Conservation (phyloP, 1,140 invertebrate species). For the Drosophila kurseongensis region DNA sequence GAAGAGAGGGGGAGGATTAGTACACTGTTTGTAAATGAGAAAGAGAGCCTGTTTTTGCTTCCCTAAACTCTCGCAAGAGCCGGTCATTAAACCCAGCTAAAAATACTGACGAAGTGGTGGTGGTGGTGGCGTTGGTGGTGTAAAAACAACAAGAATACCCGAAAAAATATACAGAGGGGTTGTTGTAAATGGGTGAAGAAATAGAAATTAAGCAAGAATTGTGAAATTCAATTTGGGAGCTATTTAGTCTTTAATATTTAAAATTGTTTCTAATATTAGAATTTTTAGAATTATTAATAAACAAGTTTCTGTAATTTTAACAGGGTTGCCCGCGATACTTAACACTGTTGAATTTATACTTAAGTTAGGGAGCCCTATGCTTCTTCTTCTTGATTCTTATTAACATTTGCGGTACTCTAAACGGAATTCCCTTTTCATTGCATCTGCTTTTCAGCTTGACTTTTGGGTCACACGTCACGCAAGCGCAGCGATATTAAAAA, state of each 20-base stretch:
- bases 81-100: slow-evolving; percentile 82
- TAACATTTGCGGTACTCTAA: slow-evolving; percentile 54
- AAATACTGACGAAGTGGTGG: slow-evolving; percentile 62
- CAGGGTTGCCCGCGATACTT: background rate
- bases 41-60: slow-evolving; percentile 40
- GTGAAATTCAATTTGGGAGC: slow-evolving; percentile 8
- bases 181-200: slow-evolving; percentile 49
- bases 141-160: slow-evolving; percentile 54
- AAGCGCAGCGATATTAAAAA: slow-evolving; percentile 42
- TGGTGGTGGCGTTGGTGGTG: slow-evolving; percentile 54
- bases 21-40: slow-evolving; percentile 41
- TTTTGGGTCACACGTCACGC: slow-evolving; percentile 72
- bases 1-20: slow-evolving; percentile 57
- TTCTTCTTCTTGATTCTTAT: slow-evolving; percentile 5
- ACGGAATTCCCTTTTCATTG: slow-evolving; percentile 67
- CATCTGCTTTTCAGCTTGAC: slow-evolving; percentile 52
- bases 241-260: too few relatives aligned
- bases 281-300: background rate
- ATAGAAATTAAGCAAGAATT: slow-evolving; percentile 37
- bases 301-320: background rate
- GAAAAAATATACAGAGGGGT: slow-evolving; percentile 26
- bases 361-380: background rate
- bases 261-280: background rate
- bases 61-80: slow-evolving; percentile 42
- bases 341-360: background rate